phyloP scores from a whole-genome alignment of 1,140 invertebrate species.

The Colletes latitarsis region DNA sequence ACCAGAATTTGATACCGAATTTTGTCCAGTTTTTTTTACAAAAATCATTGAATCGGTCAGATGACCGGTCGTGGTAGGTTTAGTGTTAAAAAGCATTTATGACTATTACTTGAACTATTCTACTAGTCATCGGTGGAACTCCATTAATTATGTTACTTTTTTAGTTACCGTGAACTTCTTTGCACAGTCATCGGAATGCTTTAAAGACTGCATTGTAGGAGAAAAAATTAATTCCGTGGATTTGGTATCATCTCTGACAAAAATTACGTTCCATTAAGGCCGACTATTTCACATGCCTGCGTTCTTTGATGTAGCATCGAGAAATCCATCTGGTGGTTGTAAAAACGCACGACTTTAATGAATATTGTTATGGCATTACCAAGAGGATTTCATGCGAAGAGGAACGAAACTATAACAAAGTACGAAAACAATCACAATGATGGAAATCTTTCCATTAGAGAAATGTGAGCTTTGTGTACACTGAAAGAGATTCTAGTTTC shows the following conservation, averaged over 20 bases:
- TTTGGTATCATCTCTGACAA: slow-evolving; percentile 43
- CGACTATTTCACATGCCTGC: slow-evolving; percentile 33
- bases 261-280: slow-evolving; percentile 46
- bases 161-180: slow-evolving; percentile 5
- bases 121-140: slow-evolving; percentile 25
- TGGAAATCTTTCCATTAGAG: too few relatives aligned
- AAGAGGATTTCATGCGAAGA: too few relatives aligned
- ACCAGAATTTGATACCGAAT: too few relatives aligned
- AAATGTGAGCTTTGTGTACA: too few relatives aligned
- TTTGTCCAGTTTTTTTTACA: too few relatives aligned
- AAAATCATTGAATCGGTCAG: too few relatives aligned
- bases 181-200: slow-evolving; percentile 13
- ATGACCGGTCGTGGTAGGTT: too few relatives aligned
- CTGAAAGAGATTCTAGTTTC: too few relatives aligned
- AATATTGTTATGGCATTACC: too few relatives aligned
- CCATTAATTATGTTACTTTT: slow-evolving; percentile 65
- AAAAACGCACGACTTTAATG: background rate
- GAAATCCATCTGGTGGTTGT: background rate
- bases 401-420: too few relatives aligned
- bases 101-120: slow-evolving; percentile 36
- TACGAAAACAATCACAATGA: too few relatives aligned
- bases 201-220: slow-evolving; percentile 27
- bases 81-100: too few relatives aligned
- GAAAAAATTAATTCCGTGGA: slow-evolving; percentile 65
- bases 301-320: slow-evolving; percentile 26